phyloP scores from a whole-genome alignment of 2,113 vertebrate species.

The Chiloscyllium plagiosum region DNA sequence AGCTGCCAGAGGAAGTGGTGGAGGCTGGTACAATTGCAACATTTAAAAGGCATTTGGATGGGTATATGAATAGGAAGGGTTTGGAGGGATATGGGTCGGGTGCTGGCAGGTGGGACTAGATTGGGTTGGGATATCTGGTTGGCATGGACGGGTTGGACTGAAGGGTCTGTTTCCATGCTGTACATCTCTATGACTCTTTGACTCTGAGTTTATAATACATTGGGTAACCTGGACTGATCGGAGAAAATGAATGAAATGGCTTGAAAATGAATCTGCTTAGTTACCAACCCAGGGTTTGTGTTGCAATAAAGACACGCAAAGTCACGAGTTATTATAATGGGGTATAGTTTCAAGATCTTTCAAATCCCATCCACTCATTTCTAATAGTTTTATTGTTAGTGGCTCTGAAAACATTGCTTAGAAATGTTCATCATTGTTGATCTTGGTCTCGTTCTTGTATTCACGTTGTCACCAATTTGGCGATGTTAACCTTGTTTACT shows the following conservation, averaged over 20 bases:
- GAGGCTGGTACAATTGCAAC: too few relatives aligned
- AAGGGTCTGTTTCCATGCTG: too few relatives aligned
- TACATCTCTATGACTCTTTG: too few relatives aligned
- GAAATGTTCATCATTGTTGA: not conserved
- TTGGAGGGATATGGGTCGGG: too few relatives aligned
- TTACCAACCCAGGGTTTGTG: not conserved
- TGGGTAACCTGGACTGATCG: not conserved
- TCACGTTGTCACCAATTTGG: not conserved
- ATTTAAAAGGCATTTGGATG: too few relatives aligned
- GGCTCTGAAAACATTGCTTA: not conserved
- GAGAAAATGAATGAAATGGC: not conserved
- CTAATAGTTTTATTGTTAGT: not conserved
- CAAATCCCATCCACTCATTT: not conserved
- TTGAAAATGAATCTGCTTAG: not conserved
- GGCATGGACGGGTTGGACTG: too few relatives aligned
- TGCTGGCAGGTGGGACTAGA: too few relatives aligned
- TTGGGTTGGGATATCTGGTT: too few relatives aligned
- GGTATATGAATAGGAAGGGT: too few relatives aligned
- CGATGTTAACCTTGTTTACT: not conserved
- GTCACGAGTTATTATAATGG: not conserved
- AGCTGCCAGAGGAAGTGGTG: too few relatives aligned
- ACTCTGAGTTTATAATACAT: not conserved
- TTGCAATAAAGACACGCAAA: not conserved
- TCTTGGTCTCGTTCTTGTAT: not conserved
- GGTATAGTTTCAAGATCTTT: not conserved